Evolutionary conservation across 1,140 invertebrate genomes (phyloP), one percentile per base, ranked within the genome.

Genomic region (Grapholita molesta): DNA sequence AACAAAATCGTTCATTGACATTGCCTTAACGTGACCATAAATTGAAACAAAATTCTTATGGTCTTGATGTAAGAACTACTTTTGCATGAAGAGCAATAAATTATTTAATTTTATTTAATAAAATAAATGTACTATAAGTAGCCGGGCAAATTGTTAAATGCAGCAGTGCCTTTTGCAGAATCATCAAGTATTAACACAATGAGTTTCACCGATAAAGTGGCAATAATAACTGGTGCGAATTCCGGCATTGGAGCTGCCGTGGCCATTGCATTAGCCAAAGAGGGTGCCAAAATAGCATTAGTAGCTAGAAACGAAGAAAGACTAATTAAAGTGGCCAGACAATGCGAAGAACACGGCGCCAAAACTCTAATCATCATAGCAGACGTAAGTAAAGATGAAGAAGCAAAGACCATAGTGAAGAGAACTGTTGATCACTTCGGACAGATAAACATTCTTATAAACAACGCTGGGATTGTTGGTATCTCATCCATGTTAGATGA

Each of bases 181-280:
- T 28, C 21, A 7, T 18, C 18, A 4, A 30, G 42, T 24, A 12
- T 6, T 24, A 3, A 52, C 18, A 57, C 52, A 66, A 81, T 80
- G 80, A 67, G 48, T 71, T 78, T 79, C 12, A 52, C 64, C 3
- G 92, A 91, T 12, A 95, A 95, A 92, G 94, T 95, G 6, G 92
- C 95, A 0, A 81, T 95, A 28, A 93, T 95, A 67, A 95, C 95
- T 2, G 97, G 96, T 64, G 96, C 96, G 0, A 97, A 96, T 86
- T 97, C 96, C 18, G 97, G 97, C 3, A 97, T 98, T 71, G 97
- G 97, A 48, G 94, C 94, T 33, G 95, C 94, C 5, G 95, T 95
- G 8, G 96, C 96, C 0, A 74, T 96, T 42, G 91, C 95, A 68
- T 94, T 98, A 76, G 94, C 96, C 11, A 92, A 94, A 55, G 85